Base-by-base conservation (phyloP, 1,140 invertebrate species). In the Drosophila subobscura region DNA sequence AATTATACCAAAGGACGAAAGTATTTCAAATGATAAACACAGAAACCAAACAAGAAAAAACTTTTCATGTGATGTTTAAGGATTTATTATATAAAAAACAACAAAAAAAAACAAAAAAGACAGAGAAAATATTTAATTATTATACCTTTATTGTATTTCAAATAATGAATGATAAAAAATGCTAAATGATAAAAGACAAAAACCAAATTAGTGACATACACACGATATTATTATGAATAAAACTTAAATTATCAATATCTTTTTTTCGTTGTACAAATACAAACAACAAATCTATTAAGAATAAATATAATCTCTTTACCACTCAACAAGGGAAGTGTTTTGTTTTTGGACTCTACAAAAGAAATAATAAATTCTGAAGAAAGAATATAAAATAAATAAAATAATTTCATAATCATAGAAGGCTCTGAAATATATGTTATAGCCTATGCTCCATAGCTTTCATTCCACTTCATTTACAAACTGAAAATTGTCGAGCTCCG, bases 41-140 rank as follows among this genome's bases (percentile, higher is more conserved):
- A 52, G 22, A 53, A 51, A 47, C 59, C 55, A 68, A 63, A 72
- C 50, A 73, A 72, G 58, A 72, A 60, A 72, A 76, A 88, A 86
- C 74, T 78, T 88, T 79, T 79, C 70, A 86, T 88, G 78, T 86
- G 81, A 86, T 86, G 73, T 86, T 86, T 79, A 88, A 85, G 65
- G 63, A 75, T 83, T 80, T 80, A 80, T 75, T 58, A 79, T 76
- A 64, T 66, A 72, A 60, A 56, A 47, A 46, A 63, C 16, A 60
- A 72, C 65, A 60, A 56, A 47, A 72, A 72, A 60, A 56, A 47
- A 46, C 16, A 64, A 72, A 72, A 60, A 56, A 47, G 46, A 63
- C 59, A 77, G 52, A 56, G 60, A 72, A 5, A 27, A 73, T 56
- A 79, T 79, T 79, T 79, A 79, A 72, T 77, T 61, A 80, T 64